These are phyloP conservation scores for Orthosia gracilis DNA, from an alignment of 2,888 invertebrate genomes.

Conservation along the genomic window DNA sequence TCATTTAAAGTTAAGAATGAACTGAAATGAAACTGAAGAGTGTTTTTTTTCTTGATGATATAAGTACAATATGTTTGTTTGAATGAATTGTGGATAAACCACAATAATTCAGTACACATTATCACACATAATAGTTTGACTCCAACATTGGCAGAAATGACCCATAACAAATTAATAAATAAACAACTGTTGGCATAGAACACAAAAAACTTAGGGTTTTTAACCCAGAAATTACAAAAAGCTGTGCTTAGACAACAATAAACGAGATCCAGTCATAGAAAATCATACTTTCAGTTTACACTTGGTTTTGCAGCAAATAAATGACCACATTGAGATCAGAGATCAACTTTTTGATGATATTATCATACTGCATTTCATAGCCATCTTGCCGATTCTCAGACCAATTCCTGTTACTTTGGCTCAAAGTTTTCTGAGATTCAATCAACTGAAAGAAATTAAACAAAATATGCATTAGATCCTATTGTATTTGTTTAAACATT, in stretches of 20 bases:
- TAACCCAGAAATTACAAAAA: slow-evolving; percentile 26
- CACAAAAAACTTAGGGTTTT: neutral
- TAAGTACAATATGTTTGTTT: neutral
- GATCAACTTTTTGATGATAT: slow-evolving; percentile 81
- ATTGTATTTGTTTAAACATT: neutral
- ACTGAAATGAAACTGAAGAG: neutral
- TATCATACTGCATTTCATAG: slow-evolving; percentile 77
- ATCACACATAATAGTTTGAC: neutral
- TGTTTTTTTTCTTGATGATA: neutral
- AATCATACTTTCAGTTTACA: slow-evolving; percentile 65
- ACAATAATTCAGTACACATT: neutral
- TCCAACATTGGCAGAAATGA: neutral
- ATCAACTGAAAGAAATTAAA: slow-evolving; percentile 78
- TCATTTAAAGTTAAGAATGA: neutral
- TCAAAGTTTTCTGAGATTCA: slow-evolving; percentile 78
- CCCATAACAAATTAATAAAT: neutral
- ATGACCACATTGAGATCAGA: slow-evolving; percentile 84
- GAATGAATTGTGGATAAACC: neutral
- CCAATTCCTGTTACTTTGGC: slow-evolving; percentile 77
- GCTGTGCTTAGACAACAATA: slow-evolving; percentile 42
- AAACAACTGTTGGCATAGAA: slow-evolving; percentile 6
- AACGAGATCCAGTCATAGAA: slow-evolving; percentile 45
- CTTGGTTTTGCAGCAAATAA: slow-evolving; percentile 81
- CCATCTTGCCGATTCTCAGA: slow-evolving; percentile 65
- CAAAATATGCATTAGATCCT: slow-evolving; percentile 17